Conservation (phyloP, 2,888 invertebrate genomes). For the Leucophenga montana region DNA sequence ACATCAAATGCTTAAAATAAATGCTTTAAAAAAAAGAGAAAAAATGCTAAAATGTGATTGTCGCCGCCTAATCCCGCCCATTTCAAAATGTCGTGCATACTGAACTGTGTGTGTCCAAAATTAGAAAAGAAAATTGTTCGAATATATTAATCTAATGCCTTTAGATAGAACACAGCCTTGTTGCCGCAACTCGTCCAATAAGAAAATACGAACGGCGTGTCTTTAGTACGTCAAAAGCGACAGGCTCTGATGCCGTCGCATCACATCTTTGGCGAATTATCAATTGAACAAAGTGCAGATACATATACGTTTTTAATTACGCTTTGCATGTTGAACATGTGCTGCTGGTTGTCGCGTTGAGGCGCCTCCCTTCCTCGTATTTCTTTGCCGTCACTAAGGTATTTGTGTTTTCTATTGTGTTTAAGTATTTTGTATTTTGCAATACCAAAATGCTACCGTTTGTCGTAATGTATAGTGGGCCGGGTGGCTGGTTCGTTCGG, state of each 20-base stretch:
- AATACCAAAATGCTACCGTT: not conserved
- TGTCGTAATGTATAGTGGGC: not conserved
- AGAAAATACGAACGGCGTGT: not conserved
- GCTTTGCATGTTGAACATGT: slow-evolving; percentile 38
- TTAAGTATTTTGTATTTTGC: not conserved
- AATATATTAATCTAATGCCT: not conserved
- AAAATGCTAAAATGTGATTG: too few relatives aligned
- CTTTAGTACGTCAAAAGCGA: not conserved
- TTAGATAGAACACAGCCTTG: not conserved
- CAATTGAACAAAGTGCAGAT: not conserved
- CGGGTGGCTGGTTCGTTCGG: not conserved
- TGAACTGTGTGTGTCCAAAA: not conserved
- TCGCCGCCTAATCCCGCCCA: slow-evolving; percentile 7
- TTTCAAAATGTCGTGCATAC: slow-evolving; percentile 13
- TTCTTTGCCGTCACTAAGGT: not conserved
- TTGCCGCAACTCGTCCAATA: not conserved
- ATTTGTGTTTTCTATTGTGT: not conserved
- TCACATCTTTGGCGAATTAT: slow-evolving; percentile 2
- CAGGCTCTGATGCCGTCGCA: not conserved
- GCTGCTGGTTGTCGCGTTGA: slow-evolving; percentile 19
- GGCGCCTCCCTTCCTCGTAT: not conserved
- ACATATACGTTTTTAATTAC: slow-evolving; percentile 40
- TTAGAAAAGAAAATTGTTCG: not conserved
- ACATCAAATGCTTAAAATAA: too few relatives aligned
- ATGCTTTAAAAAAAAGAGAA: not conserved